These are phyloP conservation scores for Helostoma temminkii DNA, from an alignment of 2,797 vertebrate species.

Conservation along the genomic window DNA sequence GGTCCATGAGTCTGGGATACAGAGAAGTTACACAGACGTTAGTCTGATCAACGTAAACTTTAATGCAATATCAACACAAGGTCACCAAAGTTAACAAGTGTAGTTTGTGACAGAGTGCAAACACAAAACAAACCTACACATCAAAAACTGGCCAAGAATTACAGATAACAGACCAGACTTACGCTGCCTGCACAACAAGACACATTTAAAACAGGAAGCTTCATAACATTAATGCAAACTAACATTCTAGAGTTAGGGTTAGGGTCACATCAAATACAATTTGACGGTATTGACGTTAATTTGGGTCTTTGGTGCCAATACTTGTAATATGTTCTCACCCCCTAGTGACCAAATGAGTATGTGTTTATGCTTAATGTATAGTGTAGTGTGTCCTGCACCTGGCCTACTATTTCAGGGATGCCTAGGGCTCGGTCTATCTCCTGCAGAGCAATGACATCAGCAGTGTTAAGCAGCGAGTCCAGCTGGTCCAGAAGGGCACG, in stretches of 20 bases:
- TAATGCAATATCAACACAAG: neutral
- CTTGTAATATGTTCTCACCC: neutral
- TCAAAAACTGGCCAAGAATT: neutral
- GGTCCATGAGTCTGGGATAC: constrained; percentile 79
- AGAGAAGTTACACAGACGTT: constrained; percentile 16
- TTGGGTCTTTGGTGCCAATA: neutral
- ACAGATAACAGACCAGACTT: neutral
- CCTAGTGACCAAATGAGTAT: neutral
- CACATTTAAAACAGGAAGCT: neutral
- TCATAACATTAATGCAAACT: neutral
- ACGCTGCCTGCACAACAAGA: neutral
- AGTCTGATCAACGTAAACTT: neutral
- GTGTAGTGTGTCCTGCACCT: constrained; percentile 79
- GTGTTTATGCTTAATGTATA: neutral
- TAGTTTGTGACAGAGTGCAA: neutral
- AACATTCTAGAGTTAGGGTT: too few species aligned
- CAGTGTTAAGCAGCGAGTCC: constrained; percentile 93
- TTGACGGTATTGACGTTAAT: neutral
- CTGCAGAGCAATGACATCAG: constrained; percentile 93
- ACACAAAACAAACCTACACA: neutral
- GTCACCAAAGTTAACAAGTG: neutral
- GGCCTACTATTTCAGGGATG: constrained; percentile 97
- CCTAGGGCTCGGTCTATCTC: constrained; percentile 97
- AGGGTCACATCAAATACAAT: neutral
- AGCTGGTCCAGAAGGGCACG: constrained; percentile 94